These are phyloP conservation scores for Limnephilus auricula DNA, from an alignment of 2,888 invertebrate genomes.

Conservation along the genomic window DNA sequence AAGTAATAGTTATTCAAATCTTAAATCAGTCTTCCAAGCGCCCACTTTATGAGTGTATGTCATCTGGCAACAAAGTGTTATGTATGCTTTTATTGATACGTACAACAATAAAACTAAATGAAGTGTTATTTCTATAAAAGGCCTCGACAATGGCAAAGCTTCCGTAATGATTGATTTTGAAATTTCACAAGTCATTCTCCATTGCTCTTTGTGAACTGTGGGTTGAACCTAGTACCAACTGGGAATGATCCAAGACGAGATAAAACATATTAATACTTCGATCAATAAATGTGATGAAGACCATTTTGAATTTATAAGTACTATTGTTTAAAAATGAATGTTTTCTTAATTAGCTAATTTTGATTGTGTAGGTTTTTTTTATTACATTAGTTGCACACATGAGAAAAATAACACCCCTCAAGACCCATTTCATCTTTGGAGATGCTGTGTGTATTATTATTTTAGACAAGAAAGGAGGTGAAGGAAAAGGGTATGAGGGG, in stretches of 20 bases:
- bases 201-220: neutral
- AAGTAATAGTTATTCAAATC: neutral
- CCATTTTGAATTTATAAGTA: neutral
- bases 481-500: no score
- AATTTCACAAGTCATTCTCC: slow-evolving; percentile 22
- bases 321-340: neutral
- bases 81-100: neutral
- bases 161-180: slow-evolving; percentile 40
- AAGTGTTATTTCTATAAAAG: neutral
- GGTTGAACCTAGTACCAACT: neutral
- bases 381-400: no score
- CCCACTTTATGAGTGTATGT: neutral
- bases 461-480: no score
- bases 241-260: neutral
- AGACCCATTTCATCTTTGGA: no score
- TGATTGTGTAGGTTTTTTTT: no score
- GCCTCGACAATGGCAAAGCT: slow-evolving; percentile 23
- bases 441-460: no score
- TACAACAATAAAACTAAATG: neutral
- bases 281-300: neutral
- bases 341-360: neutral
- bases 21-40: neutral
- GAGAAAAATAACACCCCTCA: no score
- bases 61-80: slow-evolving; percentile 14
- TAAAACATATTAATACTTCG: neutral